Evolutionary conservation across 2,113 vertebrate species (phyloP), one percentile per base, ranked within the genome.

Genomic region (Merops nubicus): DNA sequence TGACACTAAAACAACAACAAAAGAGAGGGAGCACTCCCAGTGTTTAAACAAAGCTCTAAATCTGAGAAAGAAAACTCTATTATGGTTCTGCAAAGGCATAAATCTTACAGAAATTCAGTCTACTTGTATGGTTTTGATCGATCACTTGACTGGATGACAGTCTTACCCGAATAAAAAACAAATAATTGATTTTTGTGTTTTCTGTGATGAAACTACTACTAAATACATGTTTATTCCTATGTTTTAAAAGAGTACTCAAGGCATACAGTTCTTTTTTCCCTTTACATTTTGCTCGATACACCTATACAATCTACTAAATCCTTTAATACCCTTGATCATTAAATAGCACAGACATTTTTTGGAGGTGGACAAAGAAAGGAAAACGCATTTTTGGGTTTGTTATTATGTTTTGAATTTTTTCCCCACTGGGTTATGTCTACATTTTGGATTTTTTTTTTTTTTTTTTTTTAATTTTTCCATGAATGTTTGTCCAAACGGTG

Each of bases 191-290:
- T 60, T 60, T 45, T 64, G 14, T 7, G 2, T 48, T 93, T 86
- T 59, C 31, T 79, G 25, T 29, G 40, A 78, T 38, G 31, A 84
- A 96, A 86, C 90, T 92, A 82, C 38, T 87, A 91, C 36, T 63
- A 93, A 97, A 95, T 45, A 70, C 19, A 23, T 90, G 43, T 38
- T 96, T 96, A 90, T 91, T 97, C 73, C 74, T 86, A 47, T 79
- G 51, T 86, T 90, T 94, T 95, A 87, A 93, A 92, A 80, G 79
- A 94, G 28, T 84, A 50, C 80, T 89, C 38, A 72, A 67, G 28
- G 13, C 12, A 81, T 15, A n/a, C 3, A 54, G 11, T 14, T 40
- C 2, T 31, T 59, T 73, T 64, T 36, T 28, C 5, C 2, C 20
- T 20, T 76, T 78, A 45, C 76, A 54, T 7, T 20, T 43, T 93